phyloP scores from a whole-genome alignment of 1,140 invertebrate genomes.

The Lamellibrachia luymesi region DNA sequence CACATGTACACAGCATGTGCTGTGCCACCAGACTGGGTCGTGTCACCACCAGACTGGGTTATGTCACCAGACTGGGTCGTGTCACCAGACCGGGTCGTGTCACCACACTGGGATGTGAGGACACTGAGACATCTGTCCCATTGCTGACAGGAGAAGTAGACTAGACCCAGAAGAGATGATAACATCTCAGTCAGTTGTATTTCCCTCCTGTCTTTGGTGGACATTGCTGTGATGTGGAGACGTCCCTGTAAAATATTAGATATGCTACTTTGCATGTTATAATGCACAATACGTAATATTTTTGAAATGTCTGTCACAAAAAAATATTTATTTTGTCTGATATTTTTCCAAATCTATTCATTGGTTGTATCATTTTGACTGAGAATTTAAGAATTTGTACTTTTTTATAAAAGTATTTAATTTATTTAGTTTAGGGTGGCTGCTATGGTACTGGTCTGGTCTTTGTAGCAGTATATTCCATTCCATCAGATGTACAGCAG shows the following conservation, averaged over 20 bases:
- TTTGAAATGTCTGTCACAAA: no score
- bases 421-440: no score
- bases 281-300: no score
- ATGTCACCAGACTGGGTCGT: not conserved
- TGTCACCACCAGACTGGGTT: no score
- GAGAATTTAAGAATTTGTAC: no score
- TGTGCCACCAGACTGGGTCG: not conserved
- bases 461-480: no score
- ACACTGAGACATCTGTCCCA: not conserved
- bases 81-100: not conserved
- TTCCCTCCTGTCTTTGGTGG: not conserved
- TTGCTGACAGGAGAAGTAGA: not conserved
- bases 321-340: no score
- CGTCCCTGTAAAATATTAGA: not conserved
- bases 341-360: no score
- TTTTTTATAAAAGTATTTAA: no score
- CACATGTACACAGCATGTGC: not conserved
- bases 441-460: no score
- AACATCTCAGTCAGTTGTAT: not conserved
- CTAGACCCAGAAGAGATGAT: not conserved
- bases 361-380: no score
- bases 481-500: not conserved
- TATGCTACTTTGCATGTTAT: no score
- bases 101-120: not conserved
- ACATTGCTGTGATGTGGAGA: not conserved